A percentile compares a stretch with the other conserved stretches of the same genome.
phyloP scores from a whole-genome alignment of 2,113 vertebrate species.

The Lepidothrix coronata region DNA sequence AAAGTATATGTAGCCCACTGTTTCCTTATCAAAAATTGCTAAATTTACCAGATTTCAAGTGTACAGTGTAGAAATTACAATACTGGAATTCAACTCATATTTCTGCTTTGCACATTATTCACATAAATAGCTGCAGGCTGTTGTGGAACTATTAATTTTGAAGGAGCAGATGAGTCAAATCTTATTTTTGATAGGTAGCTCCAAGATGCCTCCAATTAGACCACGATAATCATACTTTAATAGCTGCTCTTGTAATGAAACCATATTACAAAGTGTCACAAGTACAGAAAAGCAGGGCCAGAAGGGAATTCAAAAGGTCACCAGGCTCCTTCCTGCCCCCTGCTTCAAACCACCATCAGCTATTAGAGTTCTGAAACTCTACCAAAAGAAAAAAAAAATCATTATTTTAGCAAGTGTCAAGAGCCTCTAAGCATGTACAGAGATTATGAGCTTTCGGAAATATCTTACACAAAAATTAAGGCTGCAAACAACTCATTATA shows the following conservation, averaged over 20 bases:
- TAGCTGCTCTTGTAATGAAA: slow-evolving; percentile 22
- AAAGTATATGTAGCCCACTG: not conserved
- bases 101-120: not conserved
- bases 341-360: not conserved
- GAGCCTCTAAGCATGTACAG: not conserved
- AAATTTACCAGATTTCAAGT: not conserved
- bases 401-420: not conserved
- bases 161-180: slow-evolving; percentile 3
- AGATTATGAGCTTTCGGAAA: not conserved
- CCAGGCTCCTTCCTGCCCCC: not conserved
- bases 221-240: not conserved
- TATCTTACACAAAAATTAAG: not conserved
- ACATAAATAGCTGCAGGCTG: not conserved
- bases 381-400: not conserved
- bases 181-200: slow-evolving; percentile 30
- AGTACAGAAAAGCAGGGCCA: not conserved
- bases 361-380: not conserved
- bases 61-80: not conserved
- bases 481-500: not conserved
- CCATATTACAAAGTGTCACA: not conserved
- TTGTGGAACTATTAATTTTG: not conserved
- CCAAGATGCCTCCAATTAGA: slow-evolving; percentile 14
- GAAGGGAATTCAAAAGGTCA: slow-evolving; percentile 15
- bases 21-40: not conserved
- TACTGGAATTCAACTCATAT: not conserved